Percentiles rank a stretch among this genome's conserved stretches.
These are phyloP conservation scores for Isotomurus palustris DNA, from an alignment of 2,888 invertebrate genomes.

Conservation along the genomic window DNA sequence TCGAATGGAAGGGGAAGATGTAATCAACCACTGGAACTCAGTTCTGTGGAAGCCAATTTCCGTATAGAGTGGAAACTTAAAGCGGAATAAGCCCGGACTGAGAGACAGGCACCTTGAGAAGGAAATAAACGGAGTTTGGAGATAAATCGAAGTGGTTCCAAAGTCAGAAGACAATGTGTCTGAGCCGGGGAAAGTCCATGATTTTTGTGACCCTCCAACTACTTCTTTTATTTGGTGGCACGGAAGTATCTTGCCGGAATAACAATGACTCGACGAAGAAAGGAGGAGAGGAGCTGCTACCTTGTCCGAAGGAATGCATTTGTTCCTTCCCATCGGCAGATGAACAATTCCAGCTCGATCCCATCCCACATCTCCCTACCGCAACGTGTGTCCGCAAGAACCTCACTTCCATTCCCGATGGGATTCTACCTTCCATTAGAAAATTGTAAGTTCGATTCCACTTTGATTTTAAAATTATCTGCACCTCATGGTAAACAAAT, in stretches of 20 bases:
- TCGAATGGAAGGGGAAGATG: background rate
- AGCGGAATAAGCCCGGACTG: background rate
- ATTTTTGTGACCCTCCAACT: slow-evolving; percentile 17
- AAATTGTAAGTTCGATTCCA: slow-evolving; percentile 39
- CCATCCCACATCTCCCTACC: slow-evolving; percentile 11
- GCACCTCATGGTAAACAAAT: no score
- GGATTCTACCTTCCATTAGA: slow-evolving; percentile 20
- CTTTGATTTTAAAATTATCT: no score
- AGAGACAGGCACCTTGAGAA: background rate
- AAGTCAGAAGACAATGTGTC: slow-evolving; percentile 7
- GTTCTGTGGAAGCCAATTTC: slow-evolving; percentile 1
- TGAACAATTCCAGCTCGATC: slow-evolving; percentile 5
- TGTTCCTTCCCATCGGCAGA: slow-evolving; percentile 11
- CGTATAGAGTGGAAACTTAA: slow-evolving; percentile 9
- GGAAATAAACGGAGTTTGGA: background rate
- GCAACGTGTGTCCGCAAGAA: slow-evolving; percentile 29
- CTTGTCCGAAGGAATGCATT: slow-evolving; percentile 16
- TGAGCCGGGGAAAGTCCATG: slow-evolving; percentile 11
- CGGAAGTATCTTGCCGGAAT: slow-evolving; percentile 4
- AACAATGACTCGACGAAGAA: slow-evolving; percentile 3
- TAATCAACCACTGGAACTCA: background rate
- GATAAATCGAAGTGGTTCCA: slow-evolving; percentile 6
- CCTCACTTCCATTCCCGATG: slow-evolving; percentile 34
- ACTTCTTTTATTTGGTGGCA: slow-evolving; percentile 8
- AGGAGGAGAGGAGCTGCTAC: background rate